Evolutionary conservation across 2,888 invertebrate genomes (phyloP), one percentile per base, ranked within the genome.

Genomic region (Pachydiplax longipennis): DNA sequence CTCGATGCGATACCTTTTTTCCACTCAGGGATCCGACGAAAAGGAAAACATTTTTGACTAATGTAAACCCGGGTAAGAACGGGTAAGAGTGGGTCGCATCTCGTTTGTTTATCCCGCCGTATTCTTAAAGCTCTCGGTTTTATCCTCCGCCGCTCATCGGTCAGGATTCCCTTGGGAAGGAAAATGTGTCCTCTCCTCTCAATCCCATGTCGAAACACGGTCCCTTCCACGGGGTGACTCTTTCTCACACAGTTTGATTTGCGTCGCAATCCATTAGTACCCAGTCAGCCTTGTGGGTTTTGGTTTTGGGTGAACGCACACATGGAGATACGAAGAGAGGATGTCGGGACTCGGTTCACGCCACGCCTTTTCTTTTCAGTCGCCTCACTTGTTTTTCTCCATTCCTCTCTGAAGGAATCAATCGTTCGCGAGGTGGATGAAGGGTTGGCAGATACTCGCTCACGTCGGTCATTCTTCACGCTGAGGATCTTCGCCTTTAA

Each of bases 251-350:
- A 22, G 83, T 83, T 87, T 87, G 87, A 87, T 87, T 87, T 87
- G 87, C 61, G 87, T 61, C 58, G 87, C 87, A 65, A 61, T 87
- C 87, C 87, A 87, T 87, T 87, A 61, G 87, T 58, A 48, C 22
- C 37, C 22, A 37, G 87, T 40, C n/a, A 37, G 18, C 58, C 53
- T 35, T 37, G 83, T n/a, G 22, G 87, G 37, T 61, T 61, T 83
- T 35, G 83, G 35, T 83, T 83, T 87, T 48, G 35, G 61, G 37
- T 87, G 22, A 25, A 37, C 40, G 48, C 87, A 61, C 61, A 35
- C 44, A 0, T 53, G 22, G 53, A 31, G 82, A 15, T 44, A n/a
- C 6, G 48, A n/a, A 48, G 40, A 8, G 25, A 25, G 48, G 82
- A 10, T 25, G 48, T 12, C n/a, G 83, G 35, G 53, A 53, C 37